Conservation (phyloP, 1,140 invertebrate genomes). For the Ericerus pela region DNA sequence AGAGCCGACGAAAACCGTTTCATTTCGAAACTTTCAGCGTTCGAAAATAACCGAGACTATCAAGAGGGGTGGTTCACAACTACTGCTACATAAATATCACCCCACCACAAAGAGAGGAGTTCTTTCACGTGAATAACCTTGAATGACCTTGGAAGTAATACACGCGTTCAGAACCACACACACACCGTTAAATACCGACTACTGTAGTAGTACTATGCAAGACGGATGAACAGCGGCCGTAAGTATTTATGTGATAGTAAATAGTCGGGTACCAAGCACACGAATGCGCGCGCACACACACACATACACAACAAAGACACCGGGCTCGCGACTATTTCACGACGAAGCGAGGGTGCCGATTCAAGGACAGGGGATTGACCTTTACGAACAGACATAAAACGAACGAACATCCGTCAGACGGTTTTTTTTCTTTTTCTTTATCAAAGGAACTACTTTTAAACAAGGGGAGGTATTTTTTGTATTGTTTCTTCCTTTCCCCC, state of each 20-base stretch:
- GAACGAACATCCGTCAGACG: neutral
- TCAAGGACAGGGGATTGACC: constrained; percentile 11
- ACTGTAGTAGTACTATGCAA: no score
- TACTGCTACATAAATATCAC: no score
- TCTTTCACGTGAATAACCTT: constrained; percentile 1
- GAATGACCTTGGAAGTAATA: constrained; percentile 1
- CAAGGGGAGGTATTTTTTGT: neutral
- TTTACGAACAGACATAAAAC: neutral
- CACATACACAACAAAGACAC: neutral
- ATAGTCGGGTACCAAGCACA: no score
- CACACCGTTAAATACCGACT: neutral
- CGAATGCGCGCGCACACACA: neutral
- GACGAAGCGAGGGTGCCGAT: constrained; percentile 6
- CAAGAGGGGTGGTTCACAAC: no score
- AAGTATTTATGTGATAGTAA: no score
- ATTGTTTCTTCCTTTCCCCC: no score
- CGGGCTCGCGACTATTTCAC: neutral
- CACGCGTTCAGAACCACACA: neutral
- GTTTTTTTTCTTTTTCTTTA: no score
- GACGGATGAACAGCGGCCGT: no score
- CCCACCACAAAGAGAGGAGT: neutral
- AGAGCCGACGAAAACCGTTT: no score
- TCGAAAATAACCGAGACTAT: no score
- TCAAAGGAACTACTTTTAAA: no score
- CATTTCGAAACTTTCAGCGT: no score